A percentile compares a stretch with the other conserved stretches of the same genome.
phyloP scores from a whole-genome alignment of 2,888 invertebrate genomes.

The Chaetogeoica ovagalla region DNA sequence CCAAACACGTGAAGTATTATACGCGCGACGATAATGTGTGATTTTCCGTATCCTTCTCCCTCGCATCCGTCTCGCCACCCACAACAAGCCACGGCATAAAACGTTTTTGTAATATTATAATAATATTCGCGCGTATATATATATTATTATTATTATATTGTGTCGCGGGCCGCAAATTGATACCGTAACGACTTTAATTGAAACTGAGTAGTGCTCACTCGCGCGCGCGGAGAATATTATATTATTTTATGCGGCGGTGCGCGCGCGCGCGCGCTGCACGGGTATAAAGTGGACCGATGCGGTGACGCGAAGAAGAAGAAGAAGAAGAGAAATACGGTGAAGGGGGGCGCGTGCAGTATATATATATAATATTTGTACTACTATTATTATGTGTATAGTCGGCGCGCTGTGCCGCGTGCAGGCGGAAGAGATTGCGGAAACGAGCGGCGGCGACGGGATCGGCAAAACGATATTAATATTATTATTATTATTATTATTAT shows the following conservation, averaged over 20 bases:
- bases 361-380: not conserved
- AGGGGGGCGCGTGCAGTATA: not conserved
- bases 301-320: too few relatives aligned
- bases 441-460: too few relatives aligned
- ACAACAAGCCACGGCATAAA: not conserved
- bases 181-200: constrained; percentile 49
- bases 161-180: constrained; percentile 29
- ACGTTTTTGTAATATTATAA: not conserved
- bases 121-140: not conserved
- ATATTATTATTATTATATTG: not conserved
- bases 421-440: not conserved
- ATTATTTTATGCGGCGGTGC: too few relatives aligned
- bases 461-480: too few relatives aligned
- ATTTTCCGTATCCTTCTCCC: not conserved
- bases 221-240: not conserved
- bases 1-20: constrained; percentile 38
- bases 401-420: too few relatives aligned
- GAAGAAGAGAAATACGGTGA: too few relatives aligned
- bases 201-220: constrained; percentile 38
- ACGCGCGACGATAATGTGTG: constrained; percentile 19
- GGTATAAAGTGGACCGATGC: too few relatives aligned
- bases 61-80: too few relatives aligned
- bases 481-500: too few relatives aligned
- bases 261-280: too few relatives aligned
- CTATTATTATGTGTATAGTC: too few relatives aligned